Evolutionary conservation across 1,140 invertebrate species (phyloP).

Genomic region (Pogonognathellus flavescens): DNA sequence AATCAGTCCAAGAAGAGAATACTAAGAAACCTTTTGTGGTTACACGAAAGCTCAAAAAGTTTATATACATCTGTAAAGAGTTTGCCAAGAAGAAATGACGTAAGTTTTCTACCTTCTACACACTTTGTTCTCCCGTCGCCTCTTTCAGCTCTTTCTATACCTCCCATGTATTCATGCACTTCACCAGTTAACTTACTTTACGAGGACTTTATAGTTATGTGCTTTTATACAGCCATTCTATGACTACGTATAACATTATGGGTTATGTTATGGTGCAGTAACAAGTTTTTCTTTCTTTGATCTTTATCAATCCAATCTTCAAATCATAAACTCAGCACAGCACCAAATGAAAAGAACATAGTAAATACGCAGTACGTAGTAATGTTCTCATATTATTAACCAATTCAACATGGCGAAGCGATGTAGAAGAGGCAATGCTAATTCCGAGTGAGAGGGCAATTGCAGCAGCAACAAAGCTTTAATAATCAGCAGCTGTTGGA

Average conservation of each 20-base stretch:
- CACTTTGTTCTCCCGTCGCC: neutral
- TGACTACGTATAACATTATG: neutral
- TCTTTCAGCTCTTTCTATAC: neutral
- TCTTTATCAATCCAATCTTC: neutral
- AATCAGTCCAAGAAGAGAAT: constrained; percentile 10
- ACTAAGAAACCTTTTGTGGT: constrained; percentile 13
- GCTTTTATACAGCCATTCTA: neutral
- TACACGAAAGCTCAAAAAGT: constrained; percentile 26
- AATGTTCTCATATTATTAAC: no score
- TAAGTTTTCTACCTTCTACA: neutral
- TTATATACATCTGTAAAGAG: constrained; percentile 27
- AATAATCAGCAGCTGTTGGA: no score
- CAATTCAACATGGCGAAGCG: no score
- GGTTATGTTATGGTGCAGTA: neutral
- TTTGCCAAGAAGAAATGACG: constrained; percentile 33
- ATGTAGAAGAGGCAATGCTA: no score
- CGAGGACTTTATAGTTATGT: no score
- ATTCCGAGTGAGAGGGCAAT: no score
- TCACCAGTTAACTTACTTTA: no score
- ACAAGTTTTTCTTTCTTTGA: constrained; percentile 18
- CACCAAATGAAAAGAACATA: no score
- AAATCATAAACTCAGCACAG: no score
- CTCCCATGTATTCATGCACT: neutral
- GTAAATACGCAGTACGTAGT: no score
- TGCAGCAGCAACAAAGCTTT: no score